Evolutionary conservation across 23 tunicate genomes (phyloP), one percentile per base, ranked within the genome.

Genomic region (Phallusia fumigata): DNA sequence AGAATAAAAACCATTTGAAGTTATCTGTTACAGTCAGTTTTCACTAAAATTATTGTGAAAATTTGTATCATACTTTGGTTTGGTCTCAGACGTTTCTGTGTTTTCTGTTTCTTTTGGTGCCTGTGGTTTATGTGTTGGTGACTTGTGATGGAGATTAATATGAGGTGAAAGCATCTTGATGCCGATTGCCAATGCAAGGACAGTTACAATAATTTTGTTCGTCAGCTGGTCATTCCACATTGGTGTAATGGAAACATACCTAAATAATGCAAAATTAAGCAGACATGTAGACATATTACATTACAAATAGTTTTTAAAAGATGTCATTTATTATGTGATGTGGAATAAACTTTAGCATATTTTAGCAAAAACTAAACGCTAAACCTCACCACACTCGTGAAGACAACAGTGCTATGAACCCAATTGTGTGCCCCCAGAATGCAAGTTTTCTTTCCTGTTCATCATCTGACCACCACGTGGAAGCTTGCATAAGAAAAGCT

Each of bases 211-310:
- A 32, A 78, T 65, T 24, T 76, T 82, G 52, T 88, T 88, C 69
- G 76, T 82, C 30, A 32, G 65, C 69, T 64, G 33, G 53, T 88
- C 91, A 64, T 65, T 82, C 91, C 91, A 88, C 33, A 80, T 30
- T 21, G 91, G 91, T 36, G 91, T 64, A 19, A 88, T 77, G 30
- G 91, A 88, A 5, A 80, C 31, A 65, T 82, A 88, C 91, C 91
- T 88, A 47, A 40, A 40, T 40, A 40, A 40, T 40, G 47, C 10
- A 40, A 40, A 40, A 40, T 40, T n/a, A n/a, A n/a, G n/a, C n/a
- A n/a, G n/a, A n/a, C n/a, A n/a, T n/a, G n/a, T n/a, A n/a, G n/a
- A n/a, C n/a, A n/a, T n/a, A n/a, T n/a, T n/a, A n/a, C n/a, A n/a
- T n/a, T n/a, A n/a, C n/a, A n/a, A n/a, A n/a, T n/a, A n/a, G n/a